A percentile compares a stretch with the other conserved stretches of the same genome.
These are phyloP conservation scores for Leucania comma DNA, from an alignment of 2,888 invertebrate genomes.

Conservation along the genomic window DNA sequence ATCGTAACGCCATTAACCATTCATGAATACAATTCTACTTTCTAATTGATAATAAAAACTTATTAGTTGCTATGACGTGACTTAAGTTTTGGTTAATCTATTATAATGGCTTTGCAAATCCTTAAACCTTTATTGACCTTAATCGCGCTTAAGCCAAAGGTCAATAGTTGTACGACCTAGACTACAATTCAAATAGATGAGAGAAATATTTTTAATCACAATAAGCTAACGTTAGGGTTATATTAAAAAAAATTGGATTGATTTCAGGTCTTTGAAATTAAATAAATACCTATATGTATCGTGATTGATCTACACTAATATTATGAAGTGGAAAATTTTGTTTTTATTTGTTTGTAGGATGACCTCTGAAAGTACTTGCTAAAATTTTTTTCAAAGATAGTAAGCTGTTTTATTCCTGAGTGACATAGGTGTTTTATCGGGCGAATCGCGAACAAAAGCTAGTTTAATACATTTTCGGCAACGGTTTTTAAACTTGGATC, in stretches of 20 bases:
- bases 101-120: constrained; percentile 4
- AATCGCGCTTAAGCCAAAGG: constrained; percentile 2
- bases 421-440: no score
- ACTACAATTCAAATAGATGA: not conserved
- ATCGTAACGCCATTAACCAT: constrained; percentile 1
- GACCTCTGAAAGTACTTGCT: no score
- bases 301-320: not conserved
- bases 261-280: not conserved
- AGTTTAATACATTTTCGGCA: not conserved
- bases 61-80: not conserved
- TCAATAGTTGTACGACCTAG: constrained; percentile 39
- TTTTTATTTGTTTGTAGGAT: no score
- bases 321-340: no score
- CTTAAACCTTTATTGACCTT: constrained; percentile 20
- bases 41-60: not conserved
- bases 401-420: no score
- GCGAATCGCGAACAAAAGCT: no score
- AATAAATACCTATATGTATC: not conserved
- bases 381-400: no score
- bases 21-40: not conserved
- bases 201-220: constrained; percentile 15
- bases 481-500: not conserved
- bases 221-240: constrained; percentile 4
- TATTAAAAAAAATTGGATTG: not conserved
- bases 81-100: constrained; percentile 5